Percentiles rank a stretch among this genome's conserved stretches.
phyloP scores from a whole-genome alignment of 2,113 vertebrate species.

The Ictidomys tridecemlineatus region DNA sequence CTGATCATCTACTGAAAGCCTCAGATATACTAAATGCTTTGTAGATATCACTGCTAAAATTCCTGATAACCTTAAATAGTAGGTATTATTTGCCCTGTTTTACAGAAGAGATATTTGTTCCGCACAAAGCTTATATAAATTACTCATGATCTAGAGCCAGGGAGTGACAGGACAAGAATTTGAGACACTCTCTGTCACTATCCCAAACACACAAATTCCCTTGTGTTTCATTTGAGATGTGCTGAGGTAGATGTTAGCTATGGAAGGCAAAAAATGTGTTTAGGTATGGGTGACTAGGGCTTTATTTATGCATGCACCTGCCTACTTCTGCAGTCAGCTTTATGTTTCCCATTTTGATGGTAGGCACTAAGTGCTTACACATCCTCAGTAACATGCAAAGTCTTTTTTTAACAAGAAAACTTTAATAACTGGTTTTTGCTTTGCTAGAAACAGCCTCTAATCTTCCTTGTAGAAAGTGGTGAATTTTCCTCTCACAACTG shows the following conservation, averaged over 20 bases:
- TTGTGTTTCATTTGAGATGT: neutral
- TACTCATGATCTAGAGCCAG: neutral
- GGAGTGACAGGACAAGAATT: neutral
- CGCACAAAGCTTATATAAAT: neutral
- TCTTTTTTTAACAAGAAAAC: slow-evolving; percentile 69
- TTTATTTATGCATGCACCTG: neutral
- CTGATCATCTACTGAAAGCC: neutral
- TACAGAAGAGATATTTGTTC: neutral
- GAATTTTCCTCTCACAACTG: slow-evolving; percentile 69
- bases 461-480: slow-evolving; percentile 62
- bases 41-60: neutral
- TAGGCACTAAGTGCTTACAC: slow-evolving; percentile 69
- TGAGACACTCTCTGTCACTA: neutral
- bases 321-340: neutral
- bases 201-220: neutral
- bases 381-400: slow-evolving; percentile 4
- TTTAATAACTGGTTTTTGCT: slow-evolving; percentile 78
- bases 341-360: neutral
- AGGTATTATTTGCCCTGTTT: neutral
- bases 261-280: neutral
- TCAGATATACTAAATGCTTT: neutral
- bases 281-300: neutral
- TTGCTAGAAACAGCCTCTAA: slow-evolving; percentile 74
- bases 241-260: neutral
- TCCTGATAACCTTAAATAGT: neutral